Base-by-base conservation (phyloP, 35 echinoderm and acorn worm genomes). In the Heliocidaris tuberculata region DNA sequence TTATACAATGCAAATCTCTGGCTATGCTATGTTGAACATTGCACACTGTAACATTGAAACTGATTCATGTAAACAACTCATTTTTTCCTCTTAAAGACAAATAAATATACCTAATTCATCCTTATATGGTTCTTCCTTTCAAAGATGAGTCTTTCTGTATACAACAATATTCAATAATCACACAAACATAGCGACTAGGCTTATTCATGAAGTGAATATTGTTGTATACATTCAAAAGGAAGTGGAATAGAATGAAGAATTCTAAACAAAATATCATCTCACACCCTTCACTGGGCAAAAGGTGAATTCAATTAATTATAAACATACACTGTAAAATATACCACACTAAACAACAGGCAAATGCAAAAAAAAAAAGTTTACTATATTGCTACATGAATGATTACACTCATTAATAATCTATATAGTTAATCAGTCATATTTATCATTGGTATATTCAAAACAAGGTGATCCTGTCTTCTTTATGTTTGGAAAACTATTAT, bases 1-100 rank as follows among this genome's bases (percentile, higher is more conserved):
- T 78, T 78, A 78, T 78, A 78, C 65, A 78, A 78, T 78, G 65
- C 65, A 78, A 78, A 78, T 78, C 65, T n/a, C 65, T 78, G 65
- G 65, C 65, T 78, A 78, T 21, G 65, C 65, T 78, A 78, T 7
- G 27, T 78, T 78, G 65, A 78, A 21, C 65, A 78, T 78, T 78
- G 65, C 65, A 78, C 65, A 78, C 65, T 78, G 65, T 78, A 78
- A 78, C 65, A 78, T n/a, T 27, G 65, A 78, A 78, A 78, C 65
- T n/a, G 65, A 78, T 78, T n/a, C 21, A 19, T 78, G 65, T 78
- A n/a, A n/a, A 78, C 19, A 78, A 78, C 65, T 78, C 27, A 24
- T 78, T 78, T 78, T 78, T 78, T 78, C 65, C 27, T n/a, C 65
- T 78, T 27, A 78, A 78, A 78, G 19, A 78, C 21, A 78, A 78